Evolutionary conservation across 2,888 invertebrate genomes (phyloP), one percentile per base, ranked within the genome.

Genomic region (Lycophotia porphyrea): DNA sequence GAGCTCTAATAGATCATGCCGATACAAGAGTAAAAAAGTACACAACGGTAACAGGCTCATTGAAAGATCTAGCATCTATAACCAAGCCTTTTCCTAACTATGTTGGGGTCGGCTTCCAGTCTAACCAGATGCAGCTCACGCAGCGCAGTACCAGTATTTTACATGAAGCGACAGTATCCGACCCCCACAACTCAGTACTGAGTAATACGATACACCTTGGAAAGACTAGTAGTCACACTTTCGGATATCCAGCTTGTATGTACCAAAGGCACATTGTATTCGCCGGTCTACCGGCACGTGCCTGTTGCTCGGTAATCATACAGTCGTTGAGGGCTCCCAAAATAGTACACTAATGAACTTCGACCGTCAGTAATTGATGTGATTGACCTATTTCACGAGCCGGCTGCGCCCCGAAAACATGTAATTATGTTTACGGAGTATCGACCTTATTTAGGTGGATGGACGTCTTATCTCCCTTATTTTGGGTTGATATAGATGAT

Each of bases 301-400:
- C 61, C 71, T 71, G 47, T 64, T 71, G 61, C 52, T 55, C 68
- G 64, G 64, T 64, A 52, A 58, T 74, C 68, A 65, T 81, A 49
- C 67, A 61, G 64, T 34, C 44, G 64, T 34, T 69, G 47, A 79
- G 69, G 82, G 79, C 75, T 75, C 78, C 86, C 61, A 82, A 84
- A 86, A 87, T 88, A 88, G 79, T 76, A 68, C 74, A 60, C 82
- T 88, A 88, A 87, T 85, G 84, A 89, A 81, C 75, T 83, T 81
- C 78, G 81, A 76, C 79, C 81, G 80, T 71, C 81, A 69, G 84
- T 87, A 88, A 88, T 88, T 90, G 88, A 88, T 88, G 91, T 88
- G 90, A 90, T 90, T 90, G 91, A 91, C 91, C 91, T 89, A 89
- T 88, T 90, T 91, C 70, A 85, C 58, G 73, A 67, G 73, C 72